Conservation (phyloP, 2,113 vertebrate species). For the Ploceus nigricollis region DNA sequence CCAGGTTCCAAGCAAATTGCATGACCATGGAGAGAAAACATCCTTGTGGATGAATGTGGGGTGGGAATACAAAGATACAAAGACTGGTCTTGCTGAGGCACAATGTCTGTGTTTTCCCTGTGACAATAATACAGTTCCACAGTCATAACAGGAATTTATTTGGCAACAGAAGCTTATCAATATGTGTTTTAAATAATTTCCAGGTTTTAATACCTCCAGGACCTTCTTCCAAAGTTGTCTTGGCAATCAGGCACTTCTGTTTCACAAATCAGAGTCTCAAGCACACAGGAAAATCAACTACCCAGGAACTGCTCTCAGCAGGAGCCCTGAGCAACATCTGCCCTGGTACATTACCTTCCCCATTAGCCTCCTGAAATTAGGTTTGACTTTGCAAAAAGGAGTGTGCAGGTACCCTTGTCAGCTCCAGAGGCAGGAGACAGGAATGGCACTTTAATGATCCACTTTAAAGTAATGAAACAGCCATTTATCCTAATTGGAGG, state of each 20-base stretch:
- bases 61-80: not conserved
- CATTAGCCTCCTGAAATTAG: slow-evolving; percentile 37
- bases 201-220: not conserved
- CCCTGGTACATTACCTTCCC: not conserved
- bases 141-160: not conserved
- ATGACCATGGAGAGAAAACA: not conserved
- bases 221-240: not conserved
- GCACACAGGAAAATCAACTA: not conserved
- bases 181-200: not conserved
- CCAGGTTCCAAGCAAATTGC: not conserved
- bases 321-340: slow-evolving; percentile 1
- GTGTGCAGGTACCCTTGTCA: slow-evolving; percentile 9
- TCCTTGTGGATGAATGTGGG: not conserved
- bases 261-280: not conserved
- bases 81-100: not conserved
- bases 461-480: slow-evolving; percentile 52
- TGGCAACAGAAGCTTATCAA: not conserved
- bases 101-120: not conserved
- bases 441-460: slow-evolving; percentile 43
- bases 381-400: slow-evolving; percentile 15
- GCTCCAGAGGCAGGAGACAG: not conserved
- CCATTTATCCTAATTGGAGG: slow-evolving; percentile 52
- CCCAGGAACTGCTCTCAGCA: slow-evolving; percentile 12
- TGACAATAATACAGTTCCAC: not conserved
- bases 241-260: not conserved